Evolutionary conservation across 2,797 vertebrate species (phyloP), one percentile per base, ranked within the genome.

Genomic region (Capromys pilorides): DNA sequence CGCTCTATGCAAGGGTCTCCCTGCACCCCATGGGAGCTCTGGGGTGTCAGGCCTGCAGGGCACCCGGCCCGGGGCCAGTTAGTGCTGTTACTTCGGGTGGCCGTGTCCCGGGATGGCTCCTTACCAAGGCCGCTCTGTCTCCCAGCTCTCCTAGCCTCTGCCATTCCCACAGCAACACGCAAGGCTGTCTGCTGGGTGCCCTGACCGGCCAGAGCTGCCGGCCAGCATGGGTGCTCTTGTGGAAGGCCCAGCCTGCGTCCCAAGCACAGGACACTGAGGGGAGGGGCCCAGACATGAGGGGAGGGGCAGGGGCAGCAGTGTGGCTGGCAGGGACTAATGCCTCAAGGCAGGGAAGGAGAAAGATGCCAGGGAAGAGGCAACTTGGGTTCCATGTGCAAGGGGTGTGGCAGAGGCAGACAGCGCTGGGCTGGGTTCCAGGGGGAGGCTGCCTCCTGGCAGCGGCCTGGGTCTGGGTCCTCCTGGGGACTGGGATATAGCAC

Each of bases 331-430:
- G 6, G 9, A 24, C 33, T 19, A 6, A 33, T 0, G 1, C 19
- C 39, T 54, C 36, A 7, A 26, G 28, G 80, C 22, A 19, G 49
- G 54, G 22, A 2, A 69, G 10, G 6, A 24, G 69, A 24, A 9
- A 12, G 18, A 36, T 6, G 31, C 69, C 36, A 1, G 36, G 21
- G 67, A 24, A 41, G 39, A 45, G 41, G 39, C 12, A 51, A 57
- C 14, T 31, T 0, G 0, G 36, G 2, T 0, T 39, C 10, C 6
- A 1, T 21, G 39, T 13, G 24, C 21, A 45, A 12, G 13, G 21
- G 7, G 41, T 39, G 73, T 5, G 5, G 71, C 4, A 13, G 16
- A 28, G 39, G 39, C 12, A 5, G 73, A 41, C 8, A 18, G 73
- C 2, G 73, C 73, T 45, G 33, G 11, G 41, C 22, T 26, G 19